Evolutionary conservation across 2,797 vertebrate species (phyloP).

Genomic region (Halcyon leucocephala): DNA sequence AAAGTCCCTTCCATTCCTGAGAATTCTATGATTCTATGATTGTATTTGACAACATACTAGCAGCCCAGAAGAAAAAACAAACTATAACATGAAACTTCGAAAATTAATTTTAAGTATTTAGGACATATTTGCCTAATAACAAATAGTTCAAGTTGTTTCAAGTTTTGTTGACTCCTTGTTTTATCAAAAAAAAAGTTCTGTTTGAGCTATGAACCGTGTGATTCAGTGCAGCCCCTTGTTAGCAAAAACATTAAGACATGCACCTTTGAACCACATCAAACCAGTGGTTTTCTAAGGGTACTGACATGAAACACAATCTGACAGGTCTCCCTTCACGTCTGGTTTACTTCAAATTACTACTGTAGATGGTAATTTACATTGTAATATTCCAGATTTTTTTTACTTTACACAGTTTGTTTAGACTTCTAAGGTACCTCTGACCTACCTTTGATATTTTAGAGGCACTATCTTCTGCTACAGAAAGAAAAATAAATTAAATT

Average conservation of each 20-base stretch:
- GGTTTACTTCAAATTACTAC: neutral
- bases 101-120: neutral
- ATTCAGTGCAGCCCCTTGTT: neutral
- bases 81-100: neutral
- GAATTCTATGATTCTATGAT: no score
- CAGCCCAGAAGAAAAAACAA: neutral
- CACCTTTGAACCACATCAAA: neutral
- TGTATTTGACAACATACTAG: neutral
- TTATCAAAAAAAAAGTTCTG: neutral
- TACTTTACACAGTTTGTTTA: neutral
- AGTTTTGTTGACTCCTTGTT: neutral
- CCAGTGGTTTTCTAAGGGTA: neutral
- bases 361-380: neutral
- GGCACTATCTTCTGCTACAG: neutral
- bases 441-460: neutral
- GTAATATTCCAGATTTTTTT: neutral
- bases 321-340: neutral
- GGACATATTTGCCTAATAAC: neutral
- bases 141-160: neutral
- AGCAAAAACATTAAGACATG: neutral
- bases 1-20: no score
- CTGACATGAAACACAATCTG: neutral
- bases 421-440: neutral
- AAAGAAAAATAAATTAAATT: neutral
- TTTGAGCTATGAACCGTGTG: neutral